Evolutionary conservation across 2,113 vertebrate species (phyloP).

Genomic region (Atlantisia rogersi): DNA sequence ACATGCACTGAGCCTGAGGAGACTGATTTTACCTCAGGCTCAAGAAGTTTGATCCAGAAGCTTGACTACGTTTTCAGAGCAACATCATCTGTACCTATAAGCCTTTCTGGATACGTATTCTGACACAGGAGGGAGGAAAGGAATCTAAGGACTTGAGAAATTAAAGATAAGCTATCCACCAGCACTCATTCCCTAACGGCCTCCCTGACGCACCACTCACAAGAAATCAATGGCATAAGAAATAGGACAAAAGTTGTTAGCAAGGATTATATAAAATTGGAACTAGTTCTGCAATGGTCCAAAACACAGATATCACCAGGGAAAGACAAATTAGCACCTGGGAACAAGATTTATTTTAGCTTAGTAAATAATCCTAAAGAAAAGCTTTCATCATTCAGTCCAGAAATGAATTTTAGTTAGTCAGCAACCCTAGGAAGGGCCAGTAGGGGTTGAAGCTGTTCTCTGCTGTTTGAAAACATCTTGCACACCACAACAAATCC

Average conservation of each 20-base stretch:
- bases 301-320: background rate
- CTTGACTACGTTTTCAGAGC: background rate
- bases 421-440: background rate
- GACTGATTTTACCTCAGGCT: background rate
- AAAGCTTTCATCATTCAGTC: background rate
- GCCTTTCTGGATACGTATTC: background rate
- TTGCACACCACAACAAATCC: background rate
- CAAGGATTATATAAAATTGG: background rate
- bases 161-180: background rate
- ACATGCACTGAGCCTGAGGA: background rate
- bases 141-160: background rate
- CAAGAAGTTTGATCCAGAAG: background rate
- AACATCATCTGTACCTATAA: background rate
- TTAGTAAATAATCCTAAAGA: background rate
- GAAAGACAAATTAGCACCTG: background rate
- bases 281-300: background rate
- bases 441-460: background rate
- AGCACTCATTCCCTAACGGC: fast-evolving
- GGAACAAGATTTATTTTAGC: background rate
- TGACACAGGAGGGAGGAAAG: fast-evolving
- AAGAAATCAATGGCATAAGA: background rate
- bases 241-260: background rate
- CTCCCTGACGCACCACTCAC: background rate
- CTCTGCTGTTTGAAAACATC: background rate
- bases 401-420: background rate